Evolutionary conservation across 2,888 invertebrate genomes (phyloP).

Genomic region (Lingula anatina): DNA sequence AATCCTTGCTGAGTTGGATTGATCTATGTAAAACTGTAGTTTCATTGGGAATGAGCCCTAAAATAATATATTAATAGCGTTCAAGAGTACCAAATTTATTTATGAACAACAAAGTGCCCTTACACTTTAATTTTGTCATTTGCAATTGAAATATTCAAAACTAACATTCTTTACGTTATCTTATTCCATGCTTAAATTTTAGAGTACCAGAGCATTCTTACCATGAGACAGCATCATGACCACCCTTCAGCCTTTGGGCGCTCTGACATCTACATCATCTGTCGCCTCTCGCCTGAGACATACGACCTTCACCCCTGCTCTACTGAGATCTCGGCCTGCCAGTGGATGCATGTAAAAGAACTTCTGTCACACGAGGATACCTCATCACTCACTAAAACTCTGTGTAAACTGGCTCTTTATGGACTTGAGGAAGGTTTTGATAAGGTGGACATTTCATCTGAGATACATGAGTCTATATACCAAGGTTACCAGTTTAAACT

Average conservation of each 20-base stretch:
- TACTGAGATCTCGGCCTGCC: slow-evolving; percentile 34
- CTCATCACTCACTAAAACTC: slow-evolving; percentile 27
- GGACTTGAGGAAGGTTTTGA: slow-evolving; percentile 36
- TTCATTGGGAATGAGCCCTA: too few relatives aligned
- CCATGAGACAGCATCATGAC: slow-evolving; percentile 43
- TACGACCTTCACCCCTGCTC: slow-evolving; percentile 34
- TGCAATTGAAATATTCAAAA: too few relatives aligned
- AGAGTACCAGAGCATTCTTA: slow-evolving; percentile 42
- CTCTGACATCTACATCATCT: slow-evolving; percentile 45
- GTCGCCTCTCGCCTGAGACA: slow-evolving; percentile 36
- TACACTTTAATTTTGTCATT: too few relatives aligned
- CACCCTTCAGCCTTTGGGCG: slow-evolving; percentile 46
- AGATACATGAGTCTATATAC: slow-evolving; percentile 33
- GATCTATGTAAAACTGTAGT: too few relatives aligned
- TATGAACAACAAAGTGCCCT: too few relatives aligned
- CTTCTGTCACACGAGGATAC: slow-evolving; percentile 17
- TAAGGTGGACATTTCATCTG: slow-evolving; percentile 24
- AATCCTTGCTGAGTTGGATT: too few relatives aligned
- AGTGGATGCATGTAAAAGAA: slow-evolving; percentile 38
- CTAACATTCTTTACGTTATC: too few relatives aligned
- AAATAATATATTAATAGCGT: too few relatives aligned
- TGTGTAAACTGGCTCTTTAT: slow-evolving; percentile 19
- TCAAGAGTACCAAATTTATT: too few relatives aligned
- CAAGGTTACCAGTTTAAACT: slow-evolving; percentile 30
- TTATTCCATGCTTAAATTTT: too few relatives aligned